Conservation (phyloP, 1,140 invertebrate species). For the Lepidostoma basale region DNA sequence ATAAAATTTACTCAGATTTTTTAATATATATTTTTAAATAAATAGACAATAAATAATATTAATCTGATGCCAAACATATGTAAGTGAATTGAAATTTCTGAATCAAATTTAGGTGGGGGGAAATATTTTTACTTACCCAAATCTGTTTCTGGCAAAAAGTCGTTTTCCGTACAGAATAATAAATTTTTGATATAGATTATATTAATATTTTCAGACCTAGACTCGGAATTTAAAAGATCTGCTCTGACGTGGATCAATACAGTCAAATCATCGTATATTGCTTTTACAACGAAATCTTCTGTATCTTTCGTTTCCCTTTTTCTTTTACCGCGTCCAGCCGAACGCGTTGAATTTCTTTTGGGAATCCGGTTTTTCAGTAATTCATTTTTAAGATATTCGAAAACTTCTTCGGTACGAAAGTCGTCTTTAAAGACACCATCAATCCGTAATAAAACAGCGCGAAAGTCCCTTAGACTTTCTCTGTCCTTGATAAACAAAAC, state of each 20-base stretch:
- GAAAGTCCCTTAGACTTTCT: not conserved
- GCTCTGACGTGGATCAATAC: conserved; percentile 1
- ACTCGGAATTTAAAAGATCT: not conserved
- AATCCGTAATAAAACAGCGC: not conserved
- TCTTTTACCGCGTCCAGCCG: not conserved
- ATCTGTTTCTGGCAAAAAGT: not conserved
- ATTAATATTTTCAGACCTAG: not conserved
- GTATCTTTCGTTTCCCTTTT: not conserved
- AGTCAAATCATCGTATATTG: conserved; percentile 17
- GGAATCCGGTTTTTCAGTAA: not conserved
- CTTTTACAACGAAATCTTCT: conserved; percentile 5
- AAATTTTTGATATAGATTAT: conserved; percentile 10
- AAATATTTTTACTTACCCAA: not conserved
- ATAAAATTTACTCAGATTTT: too few relatives aligned
- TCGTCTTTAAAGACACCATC: not conserved
- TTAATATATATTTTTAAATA: too few relatives aligned
- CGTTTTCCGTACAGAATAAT: not conserved
- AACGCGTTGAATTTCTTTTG: not conserved
- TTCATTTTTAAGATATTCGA: not conserved
- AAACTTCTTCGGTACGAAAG: not conserved
- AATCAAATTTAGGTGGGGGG: too few relatives aligned
- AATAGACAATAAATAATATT: too few relatives aligned
- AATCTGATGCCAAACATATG: too few relatives aligned
- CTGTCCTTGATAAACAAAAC: conserved; percentile 47
- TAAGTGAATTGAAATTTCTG: too few relatives aligned